phyloP scores from a whole-genome alignment of 2,113 vertebrate genomes.

The Crotalus horridus region DNA sequence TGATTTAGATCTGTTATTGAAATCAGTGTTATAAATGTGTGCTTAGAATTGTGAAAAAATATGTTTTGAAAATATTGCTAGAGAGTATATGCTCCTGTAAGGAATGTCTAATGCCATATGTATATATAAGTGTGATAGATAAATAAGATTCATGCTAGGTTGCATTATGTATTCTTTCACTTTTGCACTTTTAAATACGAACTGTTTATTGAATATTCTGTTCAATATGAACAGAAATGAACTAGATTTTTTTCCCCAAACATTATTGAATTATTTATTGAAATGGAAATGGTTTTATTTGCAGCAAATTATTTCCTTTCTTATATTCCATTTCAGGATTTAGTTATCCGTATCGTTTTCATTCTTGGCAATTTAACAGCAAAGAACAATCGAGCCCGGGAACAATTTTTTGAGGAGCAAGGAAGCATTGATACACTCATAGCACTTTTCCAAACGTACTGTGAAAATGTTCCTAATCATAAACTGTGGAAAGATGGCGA shows the following conservation, averaged over 20 bases:
- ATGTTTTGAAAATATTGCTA: slow-evolving; percentile 1
- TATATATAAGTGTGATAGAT: neutral
- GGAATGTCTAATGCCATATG: slow-evolving; percentile 25
- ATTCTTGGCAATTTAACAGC: slow-evolving; percentile 90
- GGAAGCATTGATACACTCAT: slow-evolving; percentile 73
- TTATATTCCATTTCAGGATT: slow-evolving; percentile 74
- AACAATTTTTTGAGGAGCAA: slow-evolving; percentile 72
- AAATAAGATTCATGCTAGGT: slow-evolving; percentile 27
- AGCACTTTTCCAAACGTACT: slow-evolving; percentile 76
- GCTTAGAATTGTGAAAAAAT: neutral
- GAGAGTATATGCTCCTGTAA: neutral
- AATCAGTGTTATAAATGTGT: too few relatives aligned
- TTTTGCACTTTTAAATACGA: neutral
- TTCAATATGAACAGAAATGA: slow-evolving; percentile 28
- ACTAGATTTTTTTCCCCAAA: slow-evolving; percentile 1
- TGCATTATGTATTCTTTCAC: slow-evolving; percentile 12
- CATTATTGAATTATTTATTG: neutral
- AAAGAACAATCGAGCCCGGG: slow-evolving; percentile 74
- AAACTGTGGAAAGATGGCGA: neutral
- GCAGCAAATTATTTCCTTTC: slow-evolving; percentile 16
- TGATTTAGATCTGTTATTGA: neutral
- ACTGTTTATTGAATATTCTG: neutral
- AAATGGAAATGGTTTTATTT: slow-evolving; percentile 25
- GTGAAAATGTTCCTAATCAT: slow-evolving; percentile 52
- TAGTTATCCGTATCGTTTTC: slow-evolving; percentile 86